These are phyloP conservation scores for Thyatira batis DNA, from an alignment of 2,888 invertebrate species.

Conservation along the genomic window DNA sequence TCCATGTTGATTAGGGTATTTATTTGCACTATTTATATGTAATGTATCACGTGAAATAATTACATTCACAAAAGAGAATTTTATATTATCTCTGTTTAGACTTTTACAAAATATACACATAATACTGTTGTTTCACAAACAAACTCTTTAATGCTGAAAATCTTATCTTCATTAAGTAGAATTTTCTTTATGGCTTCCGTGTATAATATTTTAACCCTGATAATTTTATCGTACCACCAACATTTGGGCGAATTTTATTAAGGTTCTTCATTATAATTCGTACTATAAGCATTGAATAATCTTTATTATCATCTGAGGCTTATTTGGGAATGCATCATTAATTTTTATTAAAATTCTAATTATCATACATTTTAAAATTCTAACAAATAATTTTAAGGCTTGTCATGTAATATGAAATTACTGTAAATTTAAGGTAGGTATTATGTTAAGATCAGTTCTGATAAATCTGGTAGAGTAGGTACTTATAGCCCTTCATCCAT, in stretches of 20 bases:
- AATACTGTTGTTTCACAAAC: too few species aligned
- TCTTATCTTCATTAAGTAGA: constrained; percentile 65
- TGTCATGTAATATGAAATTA: too few species aligned
- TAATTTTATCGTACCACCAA: constrained; percentile 61
- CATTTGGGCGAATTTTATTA: constrained; percentile 61
- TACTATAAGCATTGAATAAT: constrained; percentile 3
- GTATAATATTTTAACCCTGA: constrained; percentile 68
- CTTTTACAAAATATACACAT: too few species aligned
- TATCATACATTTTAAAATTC: too few species aligned
- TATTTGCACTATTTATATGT: too few species aligned
- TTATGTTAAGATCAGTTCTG: too few species aligned
- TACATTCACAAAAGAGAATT: too few species aligned
- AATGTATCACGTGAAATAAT: too few species aligned
- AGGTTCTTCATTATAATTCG: constrained; percentile 27
- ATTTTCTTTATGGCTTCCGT: constrained; percentile 75
- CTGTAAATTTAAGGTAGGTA: too few species aligned
- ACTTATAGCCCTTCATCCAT: constrained; percentile 24
- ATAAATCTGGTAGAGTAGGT: constrained; percentile 5
- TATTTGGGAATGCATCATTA: background rate
- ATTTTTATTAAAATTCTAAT: background rate
- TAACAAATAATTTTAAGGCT: too few species aligned
- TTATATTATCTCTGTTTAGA: too few species aligned
- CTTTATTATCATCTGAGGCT: background rate
- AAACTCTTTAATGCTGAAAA: constrained; percentile 59
- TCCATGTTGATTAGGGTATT: too few species aligned